Conservation (phyloP, 2,113 vertebrate genomes). For the Montifringilla adamsi region DNA sequence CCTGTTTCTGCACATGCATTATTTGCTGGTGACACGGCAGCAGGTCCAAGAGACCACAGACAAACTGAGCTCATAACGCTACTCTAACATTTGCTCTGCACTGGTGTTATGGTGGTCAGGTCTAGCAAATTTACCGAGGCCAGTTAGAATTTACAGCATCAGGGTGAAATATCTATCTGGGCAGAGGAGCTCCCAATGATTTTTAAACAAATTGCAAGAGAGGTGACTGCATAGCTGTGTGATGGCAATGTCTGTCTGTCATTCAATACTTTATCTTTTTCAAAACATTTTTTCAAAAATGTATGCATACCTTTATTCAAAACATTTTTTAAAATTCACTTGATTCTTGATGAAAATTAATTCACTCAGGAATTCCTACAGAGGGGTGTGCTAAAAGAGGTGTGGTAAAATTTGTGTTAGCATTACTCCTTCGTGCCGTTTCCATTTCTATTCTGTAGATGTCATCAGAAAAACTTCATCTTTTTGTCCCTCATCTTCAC, state of each 20-base stretch:
- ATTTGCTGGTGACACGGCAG: fast-evolving
- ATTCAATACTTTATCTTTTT: neutral
- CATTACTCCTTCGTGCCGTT: neutral
- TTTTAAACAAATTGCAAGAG: neutral
- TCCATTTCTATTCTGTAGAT: neutral
- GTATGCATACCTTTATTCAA: neutral
- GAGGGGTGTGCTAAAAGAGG: neutral
- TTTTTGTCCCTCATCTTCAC: neutral
- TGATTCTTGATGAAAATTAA: neutral
- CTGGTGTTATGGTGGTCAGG: neutral
- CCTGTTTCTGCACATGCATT: neutral
- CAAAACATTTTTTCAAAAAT: neutral
- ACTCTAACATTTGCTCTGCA: neutral
- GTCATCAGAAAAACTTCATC: neutral
- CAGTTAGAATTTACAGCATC: neutral
- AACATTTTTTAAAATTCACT: neutral
- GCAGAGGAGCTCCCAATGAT: neutral
- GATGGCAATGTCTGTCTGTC: neutral
- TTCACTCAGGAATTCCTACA: neutral
- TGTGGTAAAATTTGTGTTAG: neutral
- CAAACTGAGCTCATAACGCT: neutral
- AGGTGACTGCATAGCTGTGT: neutral
- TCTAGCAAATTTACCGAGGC: neutral
- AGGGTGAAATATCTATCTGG: neutral
- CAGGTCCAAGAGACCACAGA: neutral